Base-by-base conservation (phyloP, 2,113 vertebrate genomes). In the Chlamydotis undulata region DNA sequence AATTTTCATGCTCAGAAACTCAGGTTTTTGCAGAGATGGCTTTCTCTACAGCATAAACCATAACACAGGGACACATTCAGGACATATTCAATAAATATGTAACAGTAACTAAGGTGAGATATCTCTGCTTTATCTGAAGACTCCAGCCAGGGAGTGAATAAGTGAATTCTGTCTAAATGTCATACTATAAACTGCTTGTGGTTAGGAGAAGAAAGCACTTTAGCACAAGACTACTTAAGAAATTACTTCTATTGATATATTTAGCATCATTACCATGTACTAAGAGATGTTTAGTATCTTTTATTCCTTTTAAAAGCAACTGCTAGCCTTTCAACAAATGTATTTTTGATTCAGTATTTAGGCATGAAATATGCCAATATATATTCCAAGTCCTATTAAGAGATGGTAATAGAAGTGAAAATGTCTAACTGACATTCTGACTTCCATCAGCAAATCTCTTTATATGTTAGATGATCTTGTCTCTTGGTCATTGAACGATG, bases 201-300 rank as follows among this genome's bases (percentile, higher is more conserved):
- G 92, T 92, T 92, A 84, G 52, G 21, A 89, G 49, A 87, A 95
- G 76, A 89, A 83, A 90, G 90, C 88, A 94, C 64, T 93, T 95
- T 73, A 93, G 69, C 31, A 29, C 26, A 83, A 12, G 61, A 73
- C 31, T 93, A 92, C 80, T 96, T 92, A 78, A 76, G 73, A 94
- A 96, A 96, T 96, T 69, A 94, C 29, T 90, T 92, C 74, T 87
- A 92, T 89, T 95, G 90, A 94, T 81, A 83, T 84, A 93, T 94
- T 95, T 90, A 86, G 80, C 35, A 65, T 87, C 69, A 90, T 93
- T 94, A 81, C 4, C 19, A 47, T 37, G 60, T 78, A 93, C 49
- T 19, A 79, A 87, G 61, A 82, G 57, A 65, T 37, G 37, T 75
- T 90, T 53, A 86, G 29, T 57, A 71, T 78, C 7, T 75, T 90